phyloP scores from a whole-genome alignment of 2,888 invertebrate genomes.

The Drosophila incognita region DNA sequence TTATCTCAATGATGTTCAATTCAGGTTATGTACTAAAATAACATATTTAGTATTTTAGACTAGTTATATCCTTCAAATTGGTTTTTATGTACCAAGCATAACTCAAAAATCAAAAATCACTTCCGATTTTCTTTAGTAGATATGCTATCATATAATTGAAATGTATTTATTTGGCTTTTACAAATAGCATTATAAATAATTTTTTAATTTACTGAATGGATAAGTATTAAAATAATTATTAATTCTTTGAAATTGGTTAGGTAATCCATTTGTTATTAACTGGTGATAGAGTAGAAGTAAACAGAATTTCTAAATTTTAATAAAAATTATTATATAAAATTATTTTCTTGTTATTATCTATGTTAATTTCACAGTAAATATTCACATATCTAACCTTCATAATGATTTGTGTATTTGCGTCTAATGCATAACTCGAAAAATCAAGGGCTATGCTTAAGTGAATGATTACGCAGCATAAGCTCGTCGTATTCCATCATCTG shows the following conservation, averaged over 20 bases:
- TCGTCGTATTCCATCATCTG: conserved; percentile 6
- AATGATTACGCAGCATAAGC: conserved; percentile 11
- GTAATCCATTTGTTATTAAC: neutral
- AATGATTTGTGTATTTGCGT: neutral
- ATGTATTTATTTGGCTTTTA: neutral
- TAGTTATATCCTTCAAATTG: neutral
- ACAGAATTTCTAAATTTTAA: neutral
- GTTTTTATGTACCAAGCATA: neutral
- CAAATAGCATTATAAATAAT: neutral
- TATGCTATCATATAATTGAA: neutral
- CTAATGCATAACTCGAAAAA: conserved; percentile 1
- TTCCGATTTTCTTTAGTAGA: neutral
- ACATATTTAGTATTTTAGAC: neutral
- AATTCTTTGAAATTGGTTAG: neutral
- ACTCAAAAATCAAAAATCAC: neutral
- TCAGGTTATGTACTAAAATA: neutral
- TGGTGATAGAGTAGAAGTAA: neutral
- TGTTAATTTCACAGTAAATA: neutral
- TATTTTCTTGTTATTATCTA: neutral
- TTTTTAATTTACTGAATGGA: neutral
- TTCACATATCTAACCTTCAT: neutral
- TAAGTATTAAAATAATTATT: neutral
- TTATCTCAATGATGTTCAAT: neutral
- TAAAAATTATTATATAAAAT: neutral
- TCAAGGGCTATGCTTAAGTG: neutral